A percentile compares a stretch with the other conserved stretches of the same genome.
Conservation (phyloP, 2,888 invertebrate species). For the Therioaphis trifolii region DNA sequence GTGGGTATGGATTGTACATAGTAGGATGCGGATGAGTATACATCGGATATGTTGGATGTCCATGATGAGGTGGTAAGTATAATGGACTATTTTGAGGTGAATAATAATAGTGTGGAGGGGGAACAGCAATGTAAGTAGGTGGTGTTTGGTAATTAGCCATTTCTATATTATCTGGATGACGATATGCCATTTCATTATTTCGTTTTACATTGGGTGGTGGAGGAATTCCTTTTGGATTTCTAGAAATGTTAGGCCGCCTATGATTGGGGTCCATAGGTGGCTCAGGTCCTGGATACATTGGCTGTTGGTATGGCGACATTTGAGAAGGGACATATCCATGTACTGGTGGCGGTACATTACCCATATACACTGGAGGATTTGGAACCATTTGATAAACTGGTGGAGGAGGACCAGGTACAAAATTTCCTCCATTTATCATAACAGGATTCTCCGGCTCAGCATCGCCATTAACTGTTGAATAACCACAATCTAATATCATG, state of each 20-base stretch:
- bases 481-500: constrained; percentile 50
- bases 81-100: constrained; percentile 59
- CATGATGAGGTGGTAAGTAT: constrained; percentile 56
- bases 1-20: constrained; percentile 57
- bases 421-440: constrained; percentile 59
- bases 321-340: constrained; percentile 57
- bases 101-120: constrained; percentile 60
- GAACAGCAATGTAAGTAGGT: constrained; percentile 56
- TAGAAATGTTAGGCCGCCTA: constrained; percentile 46
- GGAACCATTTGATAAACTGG: constrained; percentile 60
- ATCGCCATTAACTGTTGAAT: constrained; percentile 60
- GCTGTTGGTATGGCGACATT: constrained; percentile 57
- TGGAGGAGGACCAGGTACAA: constrained; percentile 56
- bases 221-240: constrained; percentile 56
- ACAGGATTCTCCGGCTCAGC: constrained; percentile 49
- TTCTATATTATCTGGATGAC: constrained; percentile 59
- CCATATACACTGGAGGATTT: constrained; percentile 56
- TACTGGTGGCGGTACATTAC: constrained; percentile 51
- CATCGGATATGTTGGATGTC: constrained; percentile 60
- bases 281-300: constrained; percentile 57
- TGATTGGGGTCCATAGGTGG: constrained; percentile 59
- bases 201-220: constrained; percentile 58
- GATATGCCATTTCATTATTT: constrained; percentile 55
- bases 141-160: constrained; percentile 58
- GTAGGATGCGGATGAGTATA: constrained; percentile 56